Evolutionary conservation across 2,888 invertebrate species (phyloP).

Genomic region (Cacoxenus indagator): DNA sequence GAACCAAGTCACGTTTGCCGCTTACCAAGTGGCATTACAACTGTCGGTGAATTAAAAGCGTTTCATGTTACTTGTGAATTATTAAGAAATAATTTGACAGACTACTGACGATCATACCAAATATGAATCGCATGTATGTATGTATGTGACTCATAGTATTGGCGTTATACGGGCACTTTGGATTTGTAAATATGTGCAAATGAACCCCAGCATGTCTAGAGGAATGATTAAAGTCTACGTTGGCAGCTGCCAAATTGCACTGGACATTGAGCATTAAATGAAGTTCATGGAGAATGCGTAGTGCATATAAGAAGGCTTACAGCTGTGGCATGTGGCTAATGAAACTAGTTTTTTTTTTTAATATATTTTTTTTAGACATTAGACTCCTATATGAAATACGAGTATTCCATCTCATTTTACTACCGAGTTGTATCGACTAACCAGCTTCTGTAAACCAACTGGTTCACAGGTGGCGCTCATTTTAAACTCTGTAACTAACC

Average conservation of each 20-base stretch:
- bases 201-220: not conserved
- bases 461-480: no score
- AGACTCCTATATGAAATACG: no score
- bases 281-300: not conserved
- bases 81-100: slow-evolving; percentile 20
- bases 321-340: not conserved
- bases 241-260: not conserved
- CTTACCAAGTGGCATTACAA: slow-evolving; percentile 10
- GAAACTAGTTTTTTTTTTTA: not conserved
- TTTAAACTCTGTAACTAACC: no score
- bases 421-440: no score
- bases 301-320: not conserved
- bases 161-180: no score
- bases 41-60: slow-evolving; percentile 17
- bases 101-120: slow-evolving; percentile 15
- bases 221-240: not conserved
- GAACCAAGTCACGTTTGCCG: slow-evolving; percentile 20
- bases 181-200: no score
- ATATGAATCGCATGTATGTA: not conserved
- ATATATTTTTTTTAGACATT: no score
- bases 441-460: no score
- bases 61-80: slow-evolving; percentile 13
- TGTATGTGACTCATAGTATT: no score
- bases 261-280: not conserved
- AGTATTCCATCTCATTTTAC: no score